Evolutionary conservation across 2,888 invertebrate species (phyloP).

Genomic region (Lycophotia porphyrea): DNA sequence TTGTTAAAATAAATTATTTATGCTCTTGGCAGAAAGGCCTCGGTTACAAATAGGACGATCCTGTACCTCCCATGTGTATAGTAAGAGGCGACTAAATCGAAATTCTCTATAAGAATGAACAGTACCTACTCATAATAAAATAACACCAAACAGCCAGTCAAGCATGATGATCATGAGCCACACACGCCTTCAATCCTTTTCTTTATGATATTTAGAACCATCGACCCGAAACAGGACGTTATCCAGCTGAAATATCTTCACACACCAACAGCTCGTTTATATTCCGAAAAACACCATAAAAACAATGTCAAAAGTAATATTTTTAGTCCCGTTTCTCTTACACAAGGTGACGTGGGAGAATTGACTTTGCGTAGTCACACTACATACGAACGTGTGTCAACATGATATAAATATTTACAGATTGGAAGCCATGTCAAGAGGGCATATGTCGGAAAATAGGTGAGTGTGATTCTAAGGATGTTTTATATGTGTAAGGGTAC

Average conservation of each 20-base stretch:
- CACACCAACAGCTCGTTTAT: constrained; percentile 28
- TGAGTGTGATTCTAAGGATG: constrained; percentile 73
- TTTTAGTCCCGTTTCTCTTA: constrained; percentile 51
- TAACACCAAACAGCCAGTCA: neutral
- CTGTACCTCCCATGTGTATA: constrained; percentile 41
- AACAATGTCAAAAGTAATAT: constrained; percentile 58
- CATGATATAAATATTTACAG: constrained; percentile 65
- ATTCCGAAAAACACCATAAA: constrained; percentile 47
- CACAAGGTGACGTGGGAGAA: constrained; percentile 49
- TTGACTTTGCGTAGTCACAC: constrained; percentile 60
- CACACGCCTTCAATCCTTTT: constrained; percentile 15
- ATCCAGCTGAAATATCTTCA: constrained; percentile 31
- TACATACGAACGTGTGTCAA: constrained; percentile 58
- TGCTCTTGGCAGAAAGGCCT: constrained; percentile 22
- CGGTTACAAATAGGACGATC: constrained; percentile 45
- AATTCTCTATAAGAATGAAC: constrained; percentile 26
- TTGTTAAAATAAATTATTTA: constrained; percentile 47
- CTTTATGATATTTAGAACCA: constrained; percentile 24
- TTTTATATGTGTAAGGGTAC: constrained; percentile 64
- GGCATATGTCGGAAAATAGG: constrained; percentile 76
- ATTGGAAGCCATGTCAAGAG: constrained; percentile 71
- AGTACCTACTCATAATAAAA: constrained; percentile 10
- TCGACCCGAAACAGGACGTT: constrained; percentile 24
- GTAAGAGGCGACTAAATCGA: constrained; percentile 34
- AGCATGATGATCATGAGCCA: neutral